These are phyloP conservation scores for Sphenopsis melanotis DNA, from an alignment of 2,797 vertebrate species.

Conservation along the genomic window DNA sequence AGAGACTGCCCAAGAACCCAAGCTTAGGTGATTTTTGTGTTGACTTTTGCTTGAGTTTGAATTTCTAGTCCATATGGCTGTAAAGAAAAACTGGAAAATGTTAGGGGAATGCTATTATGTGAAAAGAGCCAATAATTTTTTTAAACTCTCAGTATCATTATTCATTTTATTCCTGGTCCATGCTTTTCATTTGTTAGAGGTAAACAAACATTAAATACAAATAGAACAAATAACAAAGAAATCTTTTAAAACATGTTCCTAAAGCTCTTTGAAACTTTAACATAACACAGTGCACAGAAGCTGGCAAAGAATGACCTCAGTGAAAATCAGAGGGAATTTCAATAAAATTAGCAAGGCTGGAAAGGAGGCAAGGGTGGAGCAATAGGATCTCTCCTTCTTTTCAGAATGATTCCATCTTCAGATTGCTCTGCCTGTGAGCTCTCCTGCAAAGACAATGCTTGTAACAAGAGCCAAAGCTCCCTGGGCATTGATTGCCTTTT, in stretches of 20 bases:
- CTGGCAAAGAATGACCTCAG: neutral
- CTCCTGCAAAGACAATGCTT: neutral
- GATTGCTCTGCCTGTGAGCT: neutral
- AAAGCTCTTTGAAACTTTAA: neutral
- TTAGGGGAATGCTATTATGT: neutral
- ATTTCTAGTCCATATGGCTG: neutral
- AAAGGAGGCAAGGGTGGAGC: neutral
- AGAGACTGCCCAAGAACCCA: neutral
- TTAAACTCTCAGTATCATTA: neutral
- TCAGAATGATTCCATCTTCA: neutral
- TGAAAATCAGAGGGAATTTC: neutral
- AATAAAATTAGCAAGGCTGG: neutral
- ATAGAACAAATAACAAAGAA: neutral
- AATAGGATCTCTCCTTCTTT: neutral
- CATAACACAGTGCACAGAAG: neutral
- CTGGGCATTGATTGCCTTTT: neutral
- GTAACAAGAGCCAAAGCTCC: neutral
- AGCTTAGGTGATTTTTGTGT: neutral
- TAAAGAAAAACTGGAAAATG: neutral
- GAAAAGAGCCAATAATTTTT: fast-evolving
- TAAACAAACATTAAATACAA: neutral
- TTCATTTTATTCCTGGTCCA: neutral
- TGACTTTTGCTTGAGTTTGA: neutral
- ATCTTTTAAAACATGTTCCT: neutral
- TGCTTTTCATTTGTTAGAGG: neutral